phyloP scores from a whole-genome alignment of 2,797 vertebrate genomes.

The Thaleichthys pacificus region DNA sequence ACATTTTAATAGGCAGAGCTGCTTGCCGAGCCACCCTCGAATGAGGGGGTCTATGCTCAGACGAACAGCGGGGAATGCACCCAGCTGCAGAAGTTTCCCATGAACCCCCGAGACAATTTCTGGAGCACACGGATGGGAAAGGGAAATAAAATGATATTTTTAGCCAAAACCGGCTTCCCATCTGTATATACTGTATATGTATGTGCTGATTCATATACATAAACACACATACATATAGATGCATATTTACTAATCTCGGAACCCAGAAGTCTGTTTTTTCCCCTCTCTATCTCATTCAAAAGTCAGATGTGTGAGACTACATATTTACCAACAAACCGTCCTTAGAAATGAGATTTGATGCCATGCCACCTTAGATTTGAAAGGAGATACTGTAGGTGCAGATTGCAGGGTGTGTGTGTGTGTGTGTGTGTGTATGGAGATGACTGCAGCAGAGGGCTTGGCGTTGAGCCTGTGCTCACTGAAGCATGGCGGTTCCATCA shows the following conservation, averaged over 20 bases:
- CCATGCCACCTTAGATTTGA: slow-evolving; percentile 13
- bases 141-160: slow-evolving; percentile 65
- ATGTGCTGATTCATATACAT: slow-evolving; percentile 27
- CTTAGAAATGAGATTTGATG: not conserved
- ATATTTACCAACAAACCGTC: not conserved
- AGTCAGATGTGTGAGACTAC: too few species aligned
- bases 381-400: not conserved
- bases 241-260: slow-evolving; percentile 15
- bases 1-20: slow-evolving; percentile 85
- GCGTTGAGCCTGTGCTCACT: slow-evolving; percentile 49
- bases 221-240: slow-evolving; percentile 17
- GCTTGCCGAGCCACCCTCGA: slow-evolving; percentile 66
- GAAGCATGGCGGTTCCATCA: slow-evolving; percentile 76
- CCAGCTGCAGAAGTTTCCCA: slow-evolving; percentile 76
- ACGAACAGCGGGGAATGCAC: slow-evolving; percentile 76
- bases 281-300: too few species aligned
- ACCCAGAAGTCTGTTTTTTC: too few species aligned
- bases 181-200: slow-evolving; percentile 27
- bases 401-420: not conserved
- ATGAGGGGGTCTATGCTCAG: slow-evolving; percentile 76
- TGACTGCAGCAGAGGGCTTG: not conserved
- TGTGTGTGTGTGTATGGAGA: not conserved
- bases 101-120: slow-evolving; percentile 77
- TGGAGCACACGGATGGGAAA: slow-evolving; percentile 36
- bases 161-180: slow-evolving; percentile 44